A percentile compares a stretch with the other conserved stretches of the same genome.
phyloP scores from a whole-genome alignment of 2,888 invertebrate genomes.

The Listrodromus nycthemerus region DNA sequence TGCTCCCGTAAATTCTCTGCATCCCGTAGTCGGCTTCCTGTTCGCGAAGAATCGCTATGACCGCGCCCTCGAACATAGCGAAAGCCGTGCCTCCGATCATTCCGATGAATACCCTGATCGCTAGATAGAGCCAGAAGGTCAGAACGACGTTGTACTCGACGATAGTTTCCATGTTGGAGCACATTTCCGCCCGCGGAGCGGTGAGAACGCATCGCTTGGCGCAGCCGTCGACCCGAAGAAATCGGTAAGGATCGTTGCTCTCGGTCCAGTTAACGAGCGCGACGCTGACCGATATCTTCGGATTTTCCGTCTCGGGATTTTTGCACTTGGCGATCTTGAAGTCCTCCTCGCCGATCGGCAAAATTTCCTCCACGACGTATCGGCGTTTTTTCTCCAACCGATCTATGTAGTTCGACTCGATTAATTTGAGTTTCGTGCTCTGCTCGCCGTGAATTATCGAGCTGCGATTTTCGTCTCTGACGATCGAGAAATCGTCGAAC shows the following conservation, averaged over 20 bases:
- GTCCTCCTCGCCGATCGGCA: conserved; percentile 52
- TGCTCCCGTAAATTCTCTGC: conserved; percentile 90
- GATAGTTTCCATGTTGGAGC: conserved; percentile 87
- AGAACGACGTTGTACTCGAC: conserved; percentile 88
- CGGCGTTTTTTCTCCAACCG: conserved; percentile 67
- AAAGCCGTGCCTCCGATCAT: conserved; percentile 91
- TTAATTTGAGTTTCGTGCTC: conserved; percentile 70
- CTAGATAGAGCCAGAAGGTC: conserved; percentile 91
- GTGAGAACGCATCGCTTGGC: conserved; percentile 87
- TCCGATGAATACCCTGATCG: conserved; percentile 87
- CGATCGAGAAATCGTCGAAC: conserved; percentile 54
- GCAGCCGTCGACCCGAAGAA: conserved; percentile 85
- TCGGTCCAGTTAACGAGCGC: conserved; percentile 83
- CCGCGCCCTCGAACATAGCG: conserved; percentile 93
- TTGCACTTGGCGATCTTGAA: conserved; percentile 72
- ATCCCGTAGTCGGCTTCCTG: conserved; percentile 92
- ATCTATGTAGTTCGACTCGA: conserved; percentile 72
- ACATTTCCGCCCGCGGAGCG: conserved; percentile 86
- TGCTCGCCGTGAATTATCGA: conserved; percentile 65
- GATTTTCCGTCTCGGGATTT: conserved; percentile 83
- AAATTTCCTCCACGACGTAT: conserved; percentile 66
- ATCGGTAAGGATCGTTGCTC: conserved; percentile 81
- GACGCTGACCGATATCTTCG: conserved; percentile 83
- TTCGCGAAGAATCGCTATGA: conserved; percentile 90
- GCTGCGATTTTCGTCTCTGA: conserved; percentile 5